phyloP scores from a whole-genome alignment of 2,113 vertebrate genomes.

The Onychostruthus taczanowskii region DNA sequence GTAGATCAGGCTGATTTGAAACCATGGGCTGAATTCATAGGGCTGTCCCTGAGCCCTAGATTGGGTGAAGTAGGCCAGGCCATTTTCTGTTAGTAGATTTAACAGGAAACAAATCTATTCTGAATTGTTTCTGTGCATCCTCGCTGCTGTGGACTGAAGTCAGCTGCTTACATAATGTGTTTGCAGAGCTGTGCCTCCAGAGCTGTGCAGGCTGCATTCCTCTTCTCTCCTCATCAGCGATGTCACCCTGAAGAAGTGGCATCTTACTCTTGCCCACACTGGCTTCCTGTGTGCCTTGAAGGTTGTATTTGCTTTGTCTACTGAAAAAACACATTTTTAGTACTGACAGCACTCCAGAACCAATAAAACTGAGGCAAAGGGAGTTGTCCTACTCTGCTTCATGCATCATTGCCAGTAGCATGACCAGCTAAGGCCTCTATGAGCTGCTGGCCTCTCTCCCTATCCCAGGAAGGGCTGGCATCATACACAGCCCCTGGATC shows the following conservation, averaged over 20 bases:
- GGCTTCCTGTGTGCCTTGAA: constrained; percentile 29
- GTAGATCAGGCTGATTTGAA: background rate
- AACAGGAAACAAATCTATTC: background rate
- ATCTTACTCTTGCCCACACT: background rate
- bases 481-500: background rate
- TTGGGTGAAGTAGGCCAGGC: background rate
- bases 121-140: background rate
- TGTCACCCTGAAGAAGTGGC: background rate
- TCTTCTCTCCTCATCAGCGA: constrained; percentile 25
- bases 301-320: constrained; percentile 46
- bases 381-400: background rate
- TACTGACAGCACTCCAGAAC: constrained; percentile 23
- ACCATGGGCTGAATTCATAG: background rate
- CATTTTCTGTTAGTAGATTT: background rate
- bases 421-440: background rate
- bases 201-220: background rate
- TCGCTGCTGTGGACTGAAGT: background rate
- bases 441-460: constrained; percentile 13
- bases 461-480: constrained; percentile 10
- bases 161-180: background rate
- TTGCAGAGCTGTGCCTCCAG: background rate
- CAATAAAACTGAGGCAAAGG: background rate
- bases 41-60: background rate
- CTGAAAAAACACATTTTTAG: constrained; percentile 38
- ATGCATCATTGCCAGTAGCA: background rate